phyloP scores from a whole-genome alignment of 2,888 invertebrate genomes.

The Boloria euphrosyne region DNA sequence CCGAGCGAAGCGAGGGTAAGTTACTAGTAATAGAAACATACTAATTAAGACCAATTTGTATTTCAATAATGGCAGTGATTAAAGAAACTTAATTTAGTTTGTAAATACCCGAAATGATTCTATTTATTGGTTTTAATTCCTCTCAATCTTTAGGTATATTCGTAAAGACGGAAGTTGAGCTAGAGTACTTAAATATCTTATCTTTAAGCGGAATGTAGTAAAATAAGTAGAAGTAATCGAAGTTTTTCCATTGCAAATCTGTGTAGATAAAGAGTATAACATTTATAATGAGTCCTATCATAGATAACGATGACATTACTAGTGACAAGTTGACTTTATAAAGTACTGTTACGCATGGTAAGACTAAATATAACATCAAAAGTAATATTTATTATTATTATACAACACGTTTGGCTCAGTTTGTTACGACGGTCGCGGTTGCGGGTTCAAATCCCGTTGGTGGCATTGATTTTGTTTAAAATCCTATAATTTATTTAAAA shows the following conservation, averaged over 20 bases:
- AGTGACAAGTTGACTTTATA: constrained; percentile 4
- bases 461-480: too few relatives aligned
- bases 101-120: too few relatives aligned
- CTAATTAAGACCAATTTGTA: too few relatives aligned
- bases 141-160: neutral
- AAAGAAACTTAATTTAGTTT: too few relatives aligned
- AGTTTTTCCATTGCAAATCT: constrained; percentile 47
- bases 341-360: constrained; percentile 20
- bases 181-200: constrained; percentile 31
- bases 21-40: too few relatives aligned
- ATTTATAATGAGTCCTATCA: constrained; percentile 48
- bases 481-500: too few relatives aligned
- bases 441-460: too few relatives aligned
- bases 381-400: neutral
- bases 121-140: neutral
- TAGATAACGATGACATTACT: constrained; percentile 38
- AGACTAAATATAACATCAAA: neutral
- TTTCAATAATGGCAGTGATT: too few relatives aligned
- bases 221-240: constrained; percentile 33
- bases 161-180: constrained; percentile 5
- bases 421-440: too few relatives aligned
- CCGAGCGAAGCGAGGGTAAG: too few relatives aligned
- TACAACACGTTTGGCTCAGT: too few relatives aligned
- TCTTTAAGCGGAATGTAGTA: constrained; percentile 24
- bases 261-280: constrained; percentile 37